phyloP scores from a whole-genome alignment of 2,113 vertebrate species.

The Cochlearius cochlearius region DNA sequence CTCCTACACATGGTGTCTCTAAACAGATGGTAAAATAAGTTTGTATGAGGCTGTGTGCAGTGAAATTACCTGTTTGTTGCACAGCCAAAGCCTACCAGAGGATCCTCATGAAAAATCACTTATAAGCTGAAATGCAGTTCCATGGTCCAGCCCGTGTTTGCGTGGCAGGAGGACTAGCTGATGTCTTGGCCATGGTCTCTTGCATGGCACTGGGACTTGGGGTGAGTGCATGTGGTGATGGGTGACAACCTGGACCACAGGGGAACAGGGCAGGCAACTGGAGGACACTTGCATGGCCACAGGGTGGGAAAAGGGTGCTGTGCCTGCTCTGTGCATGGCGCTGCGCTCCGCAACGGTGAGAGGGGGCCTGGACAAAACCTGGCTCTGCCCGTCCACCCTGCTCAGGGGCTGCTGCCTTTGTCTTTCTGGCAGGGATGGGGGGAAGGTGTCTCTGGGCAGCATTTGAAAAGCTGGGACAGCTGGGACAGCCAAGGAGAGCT shows the following conservation, averaged over 20 bases:
- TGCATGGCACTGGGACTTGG: accelerated
- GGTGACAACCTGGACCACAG: background rate
- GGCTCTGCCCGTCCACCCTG: background rate
- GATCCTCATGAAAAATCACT: background rate
- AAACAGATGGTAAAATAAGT: background rate
- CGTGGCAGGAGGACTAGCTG: background rate
- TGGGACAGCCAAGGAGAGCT: background rate
- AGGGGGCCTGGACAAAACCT: background rate
- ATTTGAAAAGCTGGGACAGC: background rate
- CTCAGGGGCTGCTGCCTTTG: background rate
- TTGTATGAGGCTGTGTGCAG: background rate
- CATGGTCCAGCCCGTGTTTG: background rate
- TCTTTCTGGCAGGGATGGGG: background rate
- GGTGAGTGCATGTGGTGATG: accelerated
- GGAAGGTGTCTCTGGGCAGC: background rate
- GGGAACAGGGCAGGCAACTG: accelerated
- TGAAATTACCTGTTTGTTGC: background rate
- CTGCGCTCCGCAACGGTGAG: background rate
- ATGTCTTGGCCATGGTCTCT: background rate
- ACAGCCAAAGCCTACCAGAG: background rate
- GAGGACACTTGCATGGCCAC: background rate
- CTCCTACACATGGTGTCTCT: background rate
- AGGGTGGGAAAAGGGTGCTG: background rate
- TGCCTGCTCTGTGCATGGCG: background rate
- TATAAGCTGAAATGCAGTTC: accelerated